phyloP scores from a whole-genome alignment of 2,113 vertebrate species.

The Fulica atra region DNA sequence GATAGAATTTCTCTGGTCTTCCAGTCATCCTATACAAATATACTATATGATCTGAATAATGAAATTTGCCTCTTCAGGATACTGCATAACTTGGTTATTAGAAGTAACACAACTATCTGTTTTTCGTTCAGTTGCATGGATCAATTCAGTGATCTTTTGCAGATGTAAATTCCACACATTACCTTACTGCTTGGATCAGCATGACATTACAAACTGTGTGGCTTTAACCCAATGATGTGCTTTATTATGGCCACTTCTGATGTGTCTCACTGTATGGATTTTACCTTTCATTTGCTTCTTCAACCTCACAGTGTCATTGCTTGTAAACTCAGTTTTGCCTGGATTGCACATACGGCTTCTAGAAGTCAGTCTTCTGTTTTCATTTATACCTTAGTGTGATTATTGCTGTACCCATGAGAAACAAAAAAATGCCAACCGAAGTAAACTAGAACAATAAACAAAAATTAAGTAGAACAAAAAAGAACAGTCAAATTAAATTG shows the following conservation, averaged over 20 bases:
- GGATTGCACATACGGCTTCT: neutral
- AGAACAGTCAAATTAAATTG: neutral
- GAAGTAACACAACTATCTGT: neutral
- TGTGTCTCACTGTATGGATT: neutral
- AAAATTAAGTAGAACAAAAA: neutral
- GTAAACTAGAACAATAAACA: neutral
- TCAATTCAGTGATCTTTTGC: neutral
- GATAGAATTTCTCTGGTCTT: neutral
- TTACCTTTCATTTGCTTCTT: neutral
- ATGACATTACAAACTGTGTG: neutral
- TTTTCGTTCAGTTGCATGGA: neutral
- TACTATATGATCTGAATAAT: neutral
- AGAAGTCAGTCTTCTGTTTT: constrained; percentile 24
- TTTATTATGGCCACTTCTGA: neutral
- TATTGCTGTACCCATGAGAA: neutral
- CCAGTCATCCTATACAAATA: neutral
- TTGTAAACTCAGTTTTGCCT: neutral
- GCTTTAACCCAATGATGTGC: neutral
- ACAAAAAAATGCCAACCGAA: neutral
- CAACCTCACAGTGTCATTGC: neutral
- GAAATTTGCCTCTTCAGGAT: neutral
- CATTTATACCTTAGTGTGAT: neutral
- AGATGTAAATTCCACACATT: neutral
- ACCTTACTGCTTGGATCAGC: neutral
- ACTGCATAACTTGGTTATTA: neutral